phyloP scores from a whole-genome alignment of 2,113 vertebrate species.

The Hydropotes inermis region DNA sequence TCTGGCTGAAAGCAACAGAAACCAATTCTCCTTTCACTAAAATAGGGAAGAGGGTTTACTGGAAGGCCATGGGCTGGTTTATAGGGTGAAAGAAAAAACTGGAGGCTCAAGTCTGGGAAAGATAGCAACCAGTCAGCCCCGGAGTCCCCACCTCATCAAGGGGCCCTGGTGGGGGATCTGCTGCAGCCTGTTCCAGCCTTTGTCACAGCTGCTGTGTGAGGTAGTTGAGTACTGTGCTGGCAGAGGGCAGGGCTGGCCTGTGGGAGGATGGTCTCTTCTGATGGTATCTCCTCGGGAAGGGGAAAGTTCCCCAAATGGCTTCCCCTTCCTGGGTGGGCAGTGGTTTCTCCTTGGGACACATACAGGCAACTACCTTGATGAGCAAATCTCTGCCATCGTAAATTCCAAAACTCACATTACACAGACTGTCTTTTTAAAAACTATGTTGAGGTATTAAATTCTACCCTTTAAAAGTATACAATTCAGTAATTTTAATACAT shows the following conservation, averaged over 20 bases:
- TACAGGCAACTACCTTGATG: background rate
- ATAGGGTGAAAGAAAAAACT: background rate
- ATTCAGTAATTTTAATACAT: background rate
- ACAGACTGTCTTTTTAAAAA: background rate
- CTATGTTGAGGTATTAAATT: background rate
- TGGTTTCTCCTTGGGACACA: background rate
- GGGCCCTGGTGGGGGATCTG: background rate
- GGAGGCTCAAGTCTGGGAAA: background rate
- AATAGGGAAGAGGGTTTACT: background rate
- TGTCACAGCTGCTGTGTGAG: background rate
- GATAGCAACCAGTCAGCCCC: background rate
- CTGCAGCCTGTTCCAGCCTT: background rate
- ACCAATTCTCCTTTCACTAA: background rate
- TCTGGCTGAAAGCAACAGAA: constrained; percentile 6
- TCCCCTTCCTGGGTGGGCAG: background rate
- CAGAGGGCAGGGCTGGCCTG: background rate
- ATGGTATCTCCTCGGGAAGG: background rate
- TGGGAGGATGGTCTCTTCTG: background rate
- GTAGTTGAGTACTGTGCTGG: background rate
- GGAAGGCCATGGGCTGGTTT: background rate
- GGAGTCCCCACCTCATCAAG: background rate
- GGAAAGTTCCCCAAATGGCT: background rate
- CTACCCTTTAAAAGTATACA: background rate
- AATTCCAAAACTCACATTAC: constrained; percentile 12
- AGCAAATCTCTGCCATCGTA: background rate